A percentile compares a stretch with the other conserved stretches of the same genome.
phyloP scores from a whole-genome alignment of 2,113 vertebrate genomes.

The Tonatia bakeri region DNA sequence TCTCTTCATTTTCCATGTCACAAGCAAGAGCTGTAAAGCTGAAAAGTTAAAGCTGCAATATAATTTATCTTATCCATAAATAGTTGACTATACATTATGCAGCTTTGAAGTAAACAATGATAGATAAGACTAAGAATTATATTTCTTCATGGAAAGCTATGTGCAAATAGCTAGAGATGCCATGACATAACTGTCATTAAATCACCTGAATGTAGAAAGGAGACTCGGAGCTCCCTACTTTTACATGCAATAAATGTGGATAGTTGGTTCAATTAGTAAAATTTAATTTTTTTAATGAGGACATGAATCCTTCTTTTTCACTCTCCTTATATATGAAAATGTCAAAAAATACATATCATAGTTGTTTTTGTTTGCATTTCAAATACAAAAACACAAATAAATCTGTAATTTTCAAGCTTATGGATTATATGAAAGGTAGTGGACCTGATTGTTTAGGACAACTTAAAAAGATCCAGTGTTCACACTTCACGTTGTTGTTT shows the following conservation, averaged over 20 bases:
- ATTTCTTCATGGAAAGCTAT: slow-evolving; percentile 25
- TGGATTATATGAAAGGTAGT: neutral
- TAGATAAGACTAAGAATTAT: slow-evolving; percentile 50
- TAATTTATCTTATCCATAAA: slow-evolving; percentile 62
- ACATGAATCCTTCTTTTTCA: neutral
- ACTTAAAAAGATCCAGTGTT: neutral
- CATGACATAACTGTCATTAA: neutral
- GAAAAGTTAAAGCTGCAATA: slow-evolving; percentile 62
- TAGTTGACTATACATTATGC: slow-evolving; percentile 36
- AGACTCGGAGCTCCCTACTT: neutral
- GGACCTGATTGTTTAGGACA: neutral
- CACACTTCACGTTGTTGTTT: neutral
- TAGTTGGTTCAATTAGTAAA: neutral
- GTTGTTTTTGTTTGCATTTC: neutral
- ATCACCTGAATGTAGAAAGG: neutral
- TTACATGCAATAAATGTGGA: neutral
- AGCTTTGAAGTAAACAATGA: slow-evolving; percentile 54
- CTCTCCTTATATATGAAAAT: neutral
- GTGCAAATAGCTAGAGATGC: neutral
- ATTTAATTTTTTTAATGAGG: neutral
- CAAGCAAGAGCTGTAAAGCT: slow-evolving; percentile 59
- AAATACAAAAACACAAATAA: neutral
- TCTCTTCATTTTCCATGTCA: slow-evolving; percentile 69
- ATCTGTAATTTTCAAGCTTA: neutral
- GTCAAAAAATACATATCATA: neutral